These are phyloP conservation scores for Bombus consobrinus DNA, from an alignment of 1,140 invertebrate genomes.

Conservation along the genomic window DNA sequence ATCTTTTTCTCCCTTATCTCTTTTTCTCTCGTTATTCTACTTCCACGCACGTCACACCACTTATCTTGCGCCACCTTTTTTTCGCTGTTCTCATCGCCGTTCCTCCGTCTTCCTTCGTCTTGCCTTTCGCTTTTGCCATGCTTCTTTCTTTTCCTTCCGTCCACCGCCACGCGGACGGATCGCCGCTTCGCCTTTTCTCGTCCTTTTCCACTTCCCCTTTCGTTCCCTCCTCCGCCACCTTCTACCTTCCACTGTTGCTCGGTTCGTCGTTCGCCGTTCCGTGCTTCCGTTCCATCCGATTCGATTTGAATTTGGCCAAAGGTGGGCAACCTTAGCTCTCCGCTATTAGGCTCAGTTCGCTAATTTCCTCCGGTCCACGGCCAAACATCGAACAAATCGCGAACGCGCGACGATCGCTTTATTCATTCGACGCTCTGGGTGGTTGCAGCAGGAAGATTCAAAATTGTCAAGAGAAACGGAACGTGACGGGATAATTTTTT, in stretches of 20 bases:
- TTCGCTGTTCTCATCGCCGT: constrained; percentile 59
- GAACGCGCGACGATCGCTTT: neutral
- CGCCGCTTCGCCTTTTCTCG: neutral
- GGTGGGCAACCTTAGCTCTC: neutral
- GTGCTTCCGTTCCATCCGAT: no score
- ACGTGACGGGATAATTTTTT: neutral
- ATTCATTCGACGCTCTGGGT: neutral
- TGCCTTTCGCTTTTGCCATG: neutral
- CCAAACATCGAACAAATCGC: neutral
- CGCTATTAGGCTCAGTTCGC: neutral
- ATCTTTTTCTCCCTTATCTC: constrained; percentile 42
- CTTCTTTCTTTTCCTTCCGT: no score
- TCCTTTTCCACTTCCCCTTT: neutral
- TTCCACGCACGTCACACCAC: constrained; percentile 64
- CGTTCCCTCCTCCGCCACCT: neutral
- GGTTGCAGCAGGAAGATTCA: neutral
- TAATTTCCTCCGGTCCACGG: no score
- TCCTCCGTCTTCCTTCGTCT: constrained; percentile 5
- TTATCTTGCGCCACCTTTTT: constrained; percentile 64
- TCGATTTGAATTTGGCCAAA: neutral
- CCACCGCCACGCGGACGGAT: neutral
- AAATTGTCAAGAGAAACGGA: neutral
- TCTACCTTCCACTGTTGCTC: no score
- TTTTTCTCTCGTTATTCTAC: constrained; percentile 66
- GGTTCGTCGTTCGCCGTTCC: neutral